These are phyloP conservation scores for Orius laevigatus DNA, from an alignment of 1,140 invertebrate species.

Conservation along the genomic window DNA sequence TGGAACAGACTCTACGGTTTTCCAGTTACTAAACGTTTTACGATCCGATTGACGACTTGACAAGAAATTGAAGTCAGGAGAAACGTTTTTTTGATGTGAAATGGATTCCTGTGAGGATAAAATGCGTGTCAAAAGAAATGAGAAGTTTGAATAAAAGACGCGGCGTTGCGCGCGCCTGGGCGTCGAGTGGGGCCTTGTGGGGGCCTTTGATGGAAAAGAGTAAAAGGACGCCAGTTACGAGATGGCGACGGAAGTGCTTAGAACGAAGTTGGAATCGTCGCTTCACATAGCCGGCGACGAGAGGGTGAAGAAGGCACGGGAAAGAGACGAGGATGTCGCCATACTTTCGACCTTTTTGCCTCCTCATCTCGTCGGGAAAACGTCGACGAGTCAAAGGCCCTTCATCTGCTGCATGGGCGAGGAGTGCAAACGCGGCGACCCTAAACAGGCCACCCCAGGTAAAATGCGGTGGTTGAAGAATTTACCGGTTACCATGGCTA, in stretches of 20 bases:
- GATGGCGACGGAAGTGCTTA: constrained; percentile 58
- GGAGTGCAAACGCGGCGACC: constrained; percentile 57
- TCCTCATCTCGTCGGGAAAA: constrained; percentile 28
- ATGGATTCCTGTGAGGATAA: too few relatives aligned
- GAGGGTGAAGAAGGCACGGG: constrained; percentile 52
- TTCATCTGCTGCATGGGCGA: constrained; percentile 59
- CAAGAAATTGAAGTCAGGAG: too few relatives aligned
- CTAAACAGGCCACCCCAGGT: constrained; percentile 60
- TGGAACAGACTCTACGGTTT: too few relatives aligned
- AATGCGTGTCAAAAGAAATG: too few relatives aligned
- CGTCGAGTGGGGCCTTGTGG: background rate
- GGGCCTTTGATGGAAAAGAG: background rate
- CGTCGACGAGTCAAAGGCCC: constrained; percentile 47
- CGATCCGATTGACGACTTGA: too few relatives aligned
- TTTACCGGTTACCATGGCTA: too few relatives aligned
- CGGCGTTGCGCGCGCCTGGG: background rate
- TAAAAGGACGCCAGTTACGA: background rate
- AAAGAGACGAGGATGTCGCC: constrained; percentile 69
- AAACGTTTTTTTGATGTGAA: too few relatives aligned
- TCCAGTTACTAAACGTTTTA: too few relatives aligned
- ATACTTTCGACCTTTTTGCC: constrained; percentile 66
- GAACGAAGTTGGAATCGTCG: constrained; percentile 53
- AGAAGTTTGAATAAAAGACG: too few relatives aligned
- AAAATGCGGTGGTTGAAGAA: too few relatives aligned
- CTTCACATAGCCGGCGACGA: constrained; percentile 56